Conservation (phyloP, 2,888 invertebrate genomes). For the Pegoplata infirma region DNA sequence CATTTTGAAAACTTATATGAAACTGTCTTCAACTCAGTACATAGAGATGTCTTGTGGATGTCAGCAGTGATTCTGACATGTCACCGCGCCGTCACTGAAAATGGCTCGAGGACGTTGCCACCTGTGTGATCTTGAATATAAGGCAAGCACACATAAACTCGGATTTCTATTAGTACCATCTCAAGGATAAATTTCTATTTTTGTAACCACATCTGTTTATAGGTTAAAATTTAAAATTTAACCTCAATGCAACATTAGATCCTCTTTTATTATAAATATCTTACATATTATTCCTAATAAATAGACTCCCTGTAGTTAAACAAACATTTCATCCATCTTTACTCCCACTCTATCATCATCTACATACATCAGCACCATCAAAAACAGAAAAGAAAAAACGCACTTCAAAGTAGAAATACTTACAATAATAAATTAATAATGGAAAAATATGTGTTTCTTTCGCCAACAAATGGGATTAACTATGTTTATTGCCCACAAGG, state of each 20-base stretch:
- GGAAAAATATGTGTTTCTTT: conserved; percentile 6
- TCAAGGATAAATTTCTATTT: too few species aligned
- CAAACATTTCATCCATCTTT: neutral
- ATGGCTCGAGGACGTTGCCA: too few species aligned
- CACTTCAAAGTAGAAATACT: neutral
- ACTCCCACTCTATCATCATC: neutral
- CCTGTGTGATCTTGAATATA: too few species aligned
- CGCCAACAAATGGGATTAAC: conserved; percentile 5
- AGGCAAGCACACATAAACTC: too few species aligned
- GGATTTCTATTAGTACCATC: too few species aligned
- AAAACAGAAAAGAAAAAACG: neutral
- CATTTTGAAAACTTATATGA: too few species aligned
- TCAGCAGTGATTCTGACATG: too few species aligned
- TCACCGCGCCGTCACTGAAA: too few species aligned
- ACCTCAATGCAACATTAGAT: neutral
- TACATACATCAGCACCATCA: neutral
- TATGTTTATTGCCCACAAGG: conserved; percentile 27
- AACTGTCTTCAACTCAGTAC: too few species aligned
- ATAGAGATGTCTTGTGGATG: too few species aligned
- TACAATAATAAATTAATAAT: neutral
- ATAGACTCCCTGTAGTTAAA: neutral
- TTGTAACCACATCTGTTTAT: too few species aligned
- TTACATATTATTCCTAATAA: neutral
- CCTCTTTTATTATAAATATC: neutral
- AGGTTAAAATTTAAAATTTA: neutral